A percentile compares a stretch with the other conserved stretches of the same genome.
Conservation (phyloP, 1,140 invertebrate species). For the Drosophila bocqueti region DNA sequence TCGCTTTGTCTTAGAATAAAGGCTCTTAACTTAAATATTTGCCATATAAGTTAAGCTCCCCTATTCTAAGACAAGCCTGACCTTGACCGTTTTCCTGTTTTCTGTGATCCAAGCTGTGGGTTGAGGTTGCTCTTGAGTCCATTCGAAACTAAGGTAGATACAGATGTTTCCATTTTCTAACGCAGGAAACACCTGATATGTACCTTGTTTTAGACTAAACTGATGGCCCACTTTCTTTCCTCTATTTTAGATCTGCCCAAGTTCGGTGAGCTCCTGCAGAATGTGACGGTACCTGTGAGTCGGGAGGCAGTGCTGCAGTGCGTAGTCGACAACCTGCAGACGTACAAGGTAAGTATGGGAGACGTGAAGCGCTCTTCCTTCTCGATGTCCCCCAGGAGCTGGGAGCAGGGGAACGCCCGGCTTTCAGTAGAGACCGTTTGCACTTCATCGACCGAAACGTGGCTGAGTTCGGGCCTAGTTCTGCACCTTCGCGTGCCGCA, state of each 20-base stretch:
- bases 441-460: slow-evolving; percentile 69
- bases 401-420: neutral
- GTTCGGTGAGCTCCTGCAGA: slow-evolving; percentile 90
- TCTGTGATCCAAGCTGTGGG: too few species aligned
- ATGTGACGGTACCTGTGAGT: slow-evolving; percentile 90
- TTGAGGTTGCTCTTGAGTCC: slow-evolving; percentile 15
- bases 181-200: slow-evolving; percentile 64
- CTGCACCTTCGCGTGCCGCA: slow-evolving; percentile 49
- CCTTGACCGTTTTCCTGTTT: neutral
- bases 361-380: neutral
- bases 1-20: slow-evolving; percentile 66
- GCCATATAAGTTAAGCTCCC: slow-evolving; percentile 65
- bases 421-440: slow-evolving; percentile 58
- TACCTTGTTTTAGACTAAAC: slow-evolving; percentile 68
- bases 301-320: slow-evolving; percentile 91
- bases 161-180: slow-evolving; percentile 60
- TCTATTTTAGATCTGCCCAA: slow-evolving; percentile 89
- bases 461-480: slow-evolving; percentile 29
- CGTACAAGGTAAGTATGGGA: slow-evolving; percentile 88
- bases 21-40: slow-evolving; percentile 63
- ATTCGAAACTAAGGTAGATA: slow-evolving; percentile 70
- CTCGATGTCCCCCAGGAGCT: neutral
- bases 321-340: slow-evolving; percentile 90
- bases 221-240: neutral
- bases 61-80: slow-evolving; percentile 72